Evolutionary conservation across 1,140 invertebrate species (phyloP), one percentile per base, ranked within the genome.

Genomic region (Panagrolaimus sp.): DNA sequence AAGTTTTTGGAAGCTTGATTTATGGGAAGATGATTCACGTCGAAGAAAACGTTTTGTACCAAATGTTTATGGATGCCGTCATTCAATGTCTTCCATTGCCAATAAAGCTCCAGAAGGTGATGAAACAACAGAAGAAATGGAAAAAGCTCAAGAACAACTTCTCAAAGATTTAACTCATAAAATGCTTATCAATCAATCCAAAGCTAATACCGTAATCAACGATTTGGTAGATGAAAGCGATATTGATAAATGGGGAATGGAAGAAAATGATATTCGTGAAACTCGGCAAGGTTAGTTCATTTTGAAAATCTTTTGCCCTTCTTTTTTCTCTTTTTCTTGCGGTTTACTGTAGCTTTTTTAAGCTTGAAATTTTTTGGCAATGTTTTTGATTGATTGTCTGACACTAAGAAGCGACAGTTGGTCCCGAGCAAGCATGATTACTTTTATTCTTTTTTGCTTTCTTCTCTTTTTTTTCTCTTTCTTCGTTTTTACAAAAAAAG

Each of bases 11-110:
- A 96, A 94, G 84, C 86, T 98, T 68, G 96, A 98, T 85, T 90
- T 91, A 64, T 98, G 96, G 96, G 96, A 99, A 86, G 96, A 99
- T 86, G 96, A 99, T 87, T 93, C 93, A 24, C 87, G 96, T 43
- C 87, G 96, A 69, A 88, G 94, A 69, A 91, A 96, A 83, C 88
- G 96, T 63, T 91, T 98, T 83, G 90, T 98, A 21, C 91, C 92
- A 76, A 98, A 99, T 88, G 89, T 72, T 93, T 97, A 87, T 90
- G 71, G 73, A 68, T 72, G 62, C 65, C 43, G 17, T 12, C 71
- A 76, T 52, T 43, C 28, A 17, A n/a, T 64, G 63, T 17, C 63
- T 64, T 47, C 44, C 7, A 55, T 74, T 48, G 72, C 65, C 26
- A 32, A 62, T 12, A 65, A 52, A 21, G 32, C 7, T 38, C 17